Percentiles rank a stretch among this genome's conserved stretches.
phyloP scores from a whole-genome alignment of 2,113 vertebrate genomes.

The Leuciscus idus region DNA sequence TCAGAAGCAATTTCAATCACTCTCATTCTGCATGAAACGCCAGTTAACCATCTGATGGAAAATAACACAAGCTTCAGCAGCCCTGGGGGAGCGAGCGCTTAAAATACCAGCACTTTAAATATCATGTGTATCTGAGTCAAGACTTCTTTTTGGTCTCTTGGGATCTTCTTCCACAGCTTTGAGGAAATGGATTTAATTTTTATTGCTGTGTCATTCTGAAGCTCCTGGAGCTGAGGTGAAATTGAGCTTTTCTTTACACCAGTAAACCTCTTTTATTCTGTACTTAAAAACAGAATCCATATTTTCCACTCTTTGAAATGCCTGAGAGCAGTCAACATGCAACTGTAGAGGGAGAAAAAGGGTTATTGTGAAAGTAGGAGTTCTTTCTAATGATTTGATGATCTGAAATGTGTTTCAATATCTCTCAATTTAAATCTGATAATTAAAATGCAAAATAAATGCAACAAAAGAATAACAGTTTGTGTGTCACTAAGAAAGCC shows the following conservation, averaged over 20 bases:
- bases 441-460: too few species aligned
- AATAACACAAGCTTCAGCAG: conserved; percentile 55
- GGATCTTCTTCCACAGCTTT: conserved; percentile 62
- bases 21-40: conserved; percentile 54
- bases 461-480: neutral
- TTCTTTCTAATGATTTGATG: conserved; percentile 8
- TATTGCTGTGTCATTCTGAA: conserved; percentile 70
- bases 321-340: neutral
- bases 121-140: conserved; percentile 64
- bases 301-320: neutral
- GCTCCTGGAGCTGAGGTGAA: conserved; percentile 61
- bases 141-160: conserved; percentile 63
- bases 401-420: neutral
- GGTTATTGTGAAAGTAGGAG: neutral
- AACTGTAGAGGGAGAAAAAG: neutral
- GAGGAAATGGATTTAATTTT: conserved; percentile 62
- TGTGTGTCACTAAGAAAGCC: neutral
- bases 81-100: conserved; percentile 60
- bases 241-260: conserved; percentile 61
- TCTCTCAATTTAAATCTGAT: too few species aligned
- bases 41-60: conserved; percentile 52
- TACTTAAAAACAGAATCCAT: conserved; percentile 11
- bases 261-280: conserved; percentile 37
- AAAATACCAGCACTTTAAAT: conserved; percentile 73
- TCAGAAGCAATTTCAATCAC: conserved; percentile 59